These are phyloP conservation scores for Heterochromis multidens DNA, from an alignment of 2,113 vertebrate genomes.

Conservation along the genomic window DNA sequence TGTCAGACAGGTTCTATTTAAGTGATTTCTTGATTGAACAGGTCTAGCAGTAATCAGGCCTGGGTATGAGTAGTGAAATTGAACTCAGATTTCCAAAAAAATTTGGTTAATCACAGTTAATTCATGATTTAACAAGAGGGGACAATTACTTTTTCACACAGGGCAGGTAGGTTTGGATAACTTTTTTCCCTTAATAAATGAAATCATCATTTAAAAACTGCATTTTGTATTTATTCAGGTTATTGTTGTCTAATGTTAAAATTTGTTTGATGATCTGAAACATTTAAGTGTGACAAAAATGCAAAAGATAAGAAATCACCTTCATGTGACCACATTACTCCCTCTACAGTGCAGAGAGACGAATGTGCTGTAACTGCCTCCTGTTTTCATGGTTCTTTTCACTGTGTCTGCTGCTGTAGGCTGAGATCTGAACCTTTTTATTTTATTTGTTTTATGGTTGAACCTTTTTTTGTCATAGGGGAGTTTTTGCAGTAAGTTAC, in stretches of 20 bases:
- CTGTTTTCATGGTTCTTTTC: not conserved
- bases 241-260: not conserved
- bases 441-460: not conserved
- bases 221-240: not conserved
- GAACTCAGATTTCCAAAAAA: not conserved
- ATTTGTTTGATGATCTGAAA: not conserved
- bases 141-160: not conserved
- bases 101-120: fast-evolving
- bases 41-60: fast-evolving
- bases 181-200: not conserved
- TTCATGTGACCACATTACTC: not conserved
- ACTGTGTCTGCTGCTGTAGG: not conserved
- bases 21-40: not conserved
- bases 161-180: not conserved
- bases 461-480: not conserved
- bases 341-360: not conserved
- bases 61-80: not conserved
- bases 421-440: not conserved
- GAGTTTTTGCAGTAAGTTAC: fast-evolving
- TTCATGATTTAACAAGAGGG: not conserved
- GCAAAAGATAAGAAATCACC: fast-evolving
- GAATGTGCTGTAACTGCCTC: not conserved
- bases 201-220: no score
- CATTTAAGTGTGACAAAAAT: not conserved
- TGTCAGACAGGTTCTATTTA: not conserved